These are phyloP conservation scores for Rhynchomys soricoides DNA, from an alignment of 2,113 vertebrate genomes.

Conservation along the genomic window DNA sequence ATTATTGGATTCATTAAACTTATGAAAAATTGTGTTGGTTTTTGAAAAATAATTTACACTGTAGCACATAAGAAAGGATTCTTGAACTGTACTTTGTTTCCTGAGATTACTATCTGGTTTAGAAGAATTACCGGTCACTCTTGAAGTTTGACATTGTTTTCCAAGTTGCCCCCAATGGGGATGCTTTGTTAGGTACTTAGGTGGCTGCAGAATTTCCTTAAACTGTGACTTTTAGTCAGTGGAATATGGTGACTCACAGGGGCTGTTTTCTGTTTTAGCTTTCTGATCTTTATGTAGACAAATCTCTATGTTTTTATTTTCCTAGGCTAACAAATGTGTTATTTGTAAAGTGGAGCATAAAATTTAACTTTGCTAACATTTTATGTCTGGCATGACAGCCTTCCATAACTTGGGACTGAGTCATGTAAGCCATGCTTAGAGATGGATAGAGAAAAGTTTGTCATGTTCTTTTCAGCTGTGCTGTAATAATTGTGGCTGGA, in stretches of 20 bases:
- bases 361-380: conserved; percentile 45
- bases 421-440: conserved; percentile 42
- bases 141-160: conserved; percentile 71
- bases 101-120: conserved; percentile 67
- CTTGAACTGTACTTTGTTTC: conserved; percentile 45
- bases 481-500: not conserved
- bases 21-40: conserved; percentile 12
- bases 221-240: conserved; percentile 73
- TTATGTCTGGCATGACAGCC: conserved; percentile 1
- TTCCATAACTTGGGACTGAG: conserved; percentile 36
- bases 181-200: conserved; percentile 38
- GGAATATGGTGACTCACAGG: conserved; percentile 69
- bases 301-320: conserved; percentile 53
- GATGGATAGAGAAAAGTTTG: conserved; percentile 4
- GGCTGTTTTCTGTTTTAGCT: conserved; percentile 68
- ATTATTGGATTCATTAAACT: not conserved
- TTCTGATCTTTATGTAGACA: conserved; percentile 47
- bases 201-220: conserved; percentile 75
- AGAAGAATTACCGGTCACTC: conserved; percentile 40
- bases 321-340: conserved; percentile 8
- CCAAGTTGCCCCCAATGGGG: not conserved
- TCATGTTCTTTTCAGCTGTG: not conserved
- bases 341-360: conserved; percentile 49
- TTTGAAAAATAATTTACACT: conserved; percentile 50
- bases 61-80: conserved; percentile 11